Percentiles rank a stretch among this genome's conserved stretches.
Conservation (phyloP, 1,140 invertebrate genomes). For the Phocides pigmalion region DNA sequence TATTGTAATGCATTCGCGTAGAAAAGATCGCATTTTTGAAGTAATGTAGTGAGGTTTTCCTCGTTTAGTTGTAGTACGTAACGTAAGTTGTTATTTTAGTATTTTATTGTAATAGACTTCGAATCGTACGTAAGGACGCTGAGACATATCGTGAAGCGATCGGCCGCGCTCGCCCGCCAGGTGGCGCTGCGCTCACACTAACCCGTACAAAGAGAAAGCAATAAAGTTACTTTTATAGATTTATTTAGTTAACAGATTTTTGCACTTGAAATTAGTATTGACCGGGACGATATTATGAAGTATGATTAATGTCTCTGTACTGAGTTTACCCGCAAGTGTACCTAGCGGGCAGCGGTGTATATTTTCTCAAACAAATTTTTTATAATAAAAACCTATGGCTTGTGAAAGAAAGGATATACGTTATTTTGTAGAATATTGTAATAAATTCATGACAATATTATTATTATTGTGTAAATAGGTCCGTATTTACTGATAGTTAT, state of each 20-base stretch:
- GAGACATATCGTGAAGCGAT: constrained; percentile 52
- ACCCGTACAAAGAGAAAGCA: background rate
- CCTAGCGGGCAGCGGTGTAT: constrained; percentile 26
- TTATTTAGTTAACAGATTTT: no score
- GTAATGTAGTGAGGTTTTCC: constrained; percentile 14
- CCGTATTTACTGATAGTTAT: constrained; percentile 29
- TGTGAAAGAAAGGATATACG: constrained; percentile 12
- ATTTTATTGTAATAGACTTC: constrained; percentile 34
- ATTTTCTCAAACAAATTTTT: no score
- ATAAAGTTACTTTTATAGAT: no score
- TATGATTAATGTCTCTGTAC: no score
- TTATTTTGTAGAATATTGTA: constrained; percentile 49
- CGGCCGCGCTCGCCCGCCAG: constrained; percentile 30
- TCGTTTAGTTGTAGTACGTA: constrained; percentile 40
- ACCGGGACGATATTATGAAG: no score
- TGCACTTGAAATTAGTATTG: no score
- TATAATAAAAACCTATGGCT: constrained; percentile 1
- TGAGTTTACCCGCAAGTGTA: background rate
- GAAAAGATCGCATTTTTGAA: constrained; percentile 26
- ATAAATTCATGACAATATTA: constrained; percentile 73
- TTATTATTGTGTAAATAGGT: constrained; percentile 51
- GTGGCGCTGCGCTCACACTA: constrained; percentile 9
- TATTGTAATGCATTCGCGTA: constrained; percentile 6
- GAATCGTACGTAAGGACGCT: constrained; percentile 37
- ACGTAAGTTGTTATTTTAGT: constrained; percentile 47